Evolutionary conservation across 2,888 invertebrate genomes (phyloP), one percentile per base, ranked within the genome.

Genomic region (Ichneumoninae sp.): DNA sequence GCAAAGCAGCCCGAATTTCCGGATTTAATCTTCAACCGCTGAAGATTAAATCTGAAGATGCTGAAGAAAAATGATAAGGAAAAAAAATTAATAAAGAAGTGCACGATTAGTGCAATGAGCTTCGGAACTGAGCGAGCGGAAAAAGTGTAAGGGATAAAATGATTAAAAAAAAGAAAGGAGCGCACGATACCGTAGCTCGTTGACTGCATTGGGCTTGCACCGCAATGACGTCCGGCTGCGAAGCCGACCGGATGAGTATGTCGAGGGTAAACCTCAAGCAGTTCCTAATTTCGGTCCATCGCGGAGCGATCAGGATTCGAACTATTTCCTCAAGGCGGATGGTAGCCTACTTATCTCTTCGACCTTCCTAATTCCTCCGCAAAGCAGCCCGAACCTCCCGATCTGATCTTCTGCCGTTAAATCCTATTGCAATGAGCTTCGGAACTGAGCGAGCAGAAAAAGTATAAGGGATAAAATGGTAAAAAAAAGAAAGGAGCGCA

Each of bases 201-300:
- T 52, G 69, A 78, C 68, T 78, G 77, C 68, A 10, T 70, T 70
- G 22, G 60, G 52, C 74, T 83, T 54, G 85, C 71, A 85, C 80
- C 76, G 76, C 68, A 68, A 80, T 80, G 83, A 85, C 83, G 68
- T 80, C 73, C 77, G 22, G 65, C 80, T 76, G 73, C 71, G 79
- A 83, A 85, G 76, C 76, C 63, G 68, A 73, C 71, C 73, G 68
- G 30, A 30, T 5, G 30, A 30, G 30, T 5, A 30, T 30, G 30
- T 30, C 5, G 4, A 30, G 30, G 30, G 5, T 19, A 44, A 47
- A 26, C 26, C 1, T 1, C 26, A 30, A 30, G 36, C 52, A 54
- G 36, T 60, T 63, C 30, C 52, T 66, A 36, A 57, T 22, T 30
- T 54, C 19, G 54, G 8, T 54, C 22, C 8, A 54, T 54, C 8